Evolutionary conservation across 1,140 invertebrate genomes (phyloP).

Genomic region (Centruroides sculpturatus): DNA sequence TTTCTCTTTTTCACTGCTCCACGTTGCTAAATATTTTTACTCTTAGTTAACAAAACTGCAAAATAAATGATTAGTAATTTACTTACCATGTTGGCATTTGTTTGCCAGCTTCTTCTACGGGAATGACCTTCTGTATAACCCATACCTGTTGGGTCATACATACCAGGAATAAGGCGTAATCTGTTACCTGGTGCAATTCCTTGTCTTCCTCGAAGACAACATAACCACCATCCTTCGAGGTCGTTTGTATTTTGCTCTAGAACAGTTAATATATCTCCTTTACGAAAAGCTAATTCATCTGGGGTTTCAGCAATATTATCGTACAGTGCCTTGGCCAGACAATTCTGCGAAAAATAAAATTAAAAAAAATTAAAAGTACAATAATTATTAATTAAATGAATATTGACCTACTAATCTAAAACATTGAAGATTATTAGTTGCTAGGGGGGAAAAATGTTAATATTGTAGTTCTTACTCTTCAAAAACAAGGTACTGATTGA

Average conservation of each 20-base stretch:
- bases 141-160: slow-evolving; percentile 45
- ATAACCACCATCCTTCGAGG: slow-evolving; percentile 87
- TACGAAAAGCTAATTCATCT: slow-evolving; percentile 82
- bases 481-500: too few species aligned
- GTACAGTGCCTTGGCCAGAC: slow-evolving; percentile 68
- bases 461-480: too few species aligned
- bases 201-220: slow-evolving; percentile 65
- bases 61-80: too few species aligned
- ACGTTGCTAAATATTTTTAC: too few species aligned
- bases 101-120: slow-evolving; percentile 1
- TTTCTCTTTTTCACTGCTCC: too few species aligned
- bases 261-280: slow-evolving; percentile 77
- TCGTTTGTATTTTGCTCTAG: slow-evolving; percentile 79
- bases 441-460: too few species aligned
- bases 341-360: slow-evolving; percentile 32
- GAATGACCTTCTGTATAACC: slow-evolving; percentile 11
- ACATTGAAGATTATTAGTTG: too few species aligned
- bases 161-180: slow-evolving; percentile 61
- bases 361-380: too few species aligned
- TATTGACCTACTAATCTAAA: too few species aligned
- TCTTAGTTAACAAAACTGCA: too few species aligned
- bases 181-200: slow-evolving; percentile 89
- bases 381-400: too few species aligned
- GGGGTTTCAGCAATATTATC: slow-evolving; percentile 82
- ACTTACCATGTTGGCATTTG: not conserved